Evolutionary conservation across 2,797 vertebrate species (phyloP).

Genomic region (Phaenicophaeus curvirostris): DNA sequence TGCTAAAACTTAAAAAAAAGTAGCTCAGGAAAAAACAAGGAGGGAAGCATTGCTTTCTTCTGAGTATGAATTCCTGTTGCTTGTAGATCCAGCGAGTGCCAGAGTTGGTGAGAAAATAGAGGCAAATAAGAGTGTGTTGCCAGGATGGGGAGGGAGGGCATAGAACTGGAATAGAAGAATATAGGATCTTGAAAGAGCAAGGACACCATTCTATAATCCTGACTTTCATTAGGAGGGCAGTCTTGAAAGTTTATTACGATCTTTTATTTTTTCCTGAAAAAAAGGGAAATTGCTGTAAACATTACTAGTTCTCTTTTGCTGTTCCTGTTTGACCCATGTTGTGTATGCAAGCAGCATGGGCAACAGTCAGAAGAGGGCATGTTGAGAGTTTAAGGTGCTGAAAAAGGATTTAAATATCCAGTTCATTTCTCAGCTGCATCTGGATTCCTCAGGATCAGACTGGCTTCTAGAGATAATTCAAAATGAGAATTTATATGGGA

Average conservation of each 20-base stretch:
- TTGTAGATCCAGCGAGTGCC: not conserved
- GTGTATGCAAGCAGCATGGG: not conserved
- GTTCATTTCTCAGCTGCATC: not conserved
- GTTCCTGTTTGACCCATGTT: not conserved
- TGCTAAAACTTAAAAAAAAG: not conserved
- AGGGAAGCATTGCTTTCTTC: not conserved
- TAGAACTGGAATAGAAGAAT: not conserved
- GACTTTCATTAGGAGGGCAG: not conserved
- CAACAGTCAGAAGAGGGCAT: not conserved
- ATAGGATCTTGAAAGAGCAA: not conserved
- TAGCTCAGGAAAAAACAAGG: not conserved
- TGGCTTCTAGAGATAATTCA: not conserved
- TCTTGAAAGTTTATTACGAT: not conserved
- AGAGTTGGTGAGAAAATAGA: not conserved
- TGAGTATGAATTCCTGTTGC: not conserved
- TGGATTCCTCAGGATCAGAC: not conserved
- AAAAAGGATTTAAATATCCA: not conserved
- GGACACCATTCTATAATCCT: not conserved
- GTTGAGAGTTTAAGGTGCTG: not conserved
- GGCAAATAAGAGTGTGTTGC: not conserved
- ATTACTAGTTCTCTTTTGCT: not conserved
- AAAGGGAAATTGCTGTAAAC: not conserved
- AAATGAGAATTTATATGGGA: not conserved
- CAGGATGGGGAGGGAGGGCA: not conserved
- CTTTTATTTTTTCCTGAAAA: not conserved